phyloP scores from a whole-genome alignment of 2,888 invertebrate genomes.

The Cryptophagus acutangulus region DNA sequence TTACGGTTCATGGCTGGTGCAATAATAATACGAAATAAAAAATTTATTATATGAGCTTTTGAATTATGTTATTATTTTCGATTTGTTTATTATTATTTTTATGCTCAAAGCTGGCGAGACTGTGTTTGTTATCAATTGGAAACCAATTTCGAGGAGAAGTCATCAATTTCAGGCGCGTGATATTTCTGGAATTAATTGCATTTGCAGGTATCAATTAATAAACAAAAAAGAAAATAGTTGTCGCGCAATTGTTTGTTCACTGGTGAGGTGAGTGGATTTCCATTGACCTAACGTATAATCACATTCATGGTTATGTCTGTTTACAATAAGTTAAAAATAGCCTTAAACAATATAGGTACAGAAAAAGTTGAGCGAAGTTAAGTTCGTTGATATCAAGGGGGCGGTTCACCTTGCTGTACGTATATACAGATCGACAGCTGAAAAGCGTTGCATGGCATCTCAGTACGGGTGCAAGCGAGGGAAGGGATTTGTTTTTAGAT shows the following conservation, averaged over 20 bases:
- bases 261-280: constrained; percentile 4
- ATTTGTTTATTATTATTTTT: not conserved
- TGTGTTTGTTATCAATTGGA: not conserved
- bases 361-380: too few species aligned
- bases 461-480: too few species aligned
- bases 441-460: too few species aligned
- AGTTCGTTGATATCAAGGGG: too few species aligned
- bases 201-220: not conserved
- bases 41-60: not conserved
- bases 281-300: constrained; percentile 8
- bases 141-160: constrained; percentile 1
- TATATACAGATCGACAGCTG: too few species aligned
- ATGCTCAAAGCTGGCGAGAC: not conserved
- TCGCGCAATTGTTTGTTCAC: not conserved
- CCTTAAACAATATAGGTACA: too few species aligned
- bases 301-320: too few species aligned
- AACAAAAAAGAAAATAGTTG: not conserved
- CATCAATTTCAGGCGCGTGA: not conserved
- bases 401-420: too few species aligned
- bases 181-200: not conserved
- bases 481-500: too few species aligned
- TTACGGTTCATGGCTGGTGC: constrained; percentile 34
- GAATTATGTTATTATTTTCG: not conserved
- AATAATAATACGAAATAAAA: constrained; percentile 13
- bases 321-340: too few species aligned